Percentiles rank a stretch among this genome's conserved stretches.
Conservation (phyloP, 1,140 invertebrate genomes). For the Diorhabda sublineata region DNA sequence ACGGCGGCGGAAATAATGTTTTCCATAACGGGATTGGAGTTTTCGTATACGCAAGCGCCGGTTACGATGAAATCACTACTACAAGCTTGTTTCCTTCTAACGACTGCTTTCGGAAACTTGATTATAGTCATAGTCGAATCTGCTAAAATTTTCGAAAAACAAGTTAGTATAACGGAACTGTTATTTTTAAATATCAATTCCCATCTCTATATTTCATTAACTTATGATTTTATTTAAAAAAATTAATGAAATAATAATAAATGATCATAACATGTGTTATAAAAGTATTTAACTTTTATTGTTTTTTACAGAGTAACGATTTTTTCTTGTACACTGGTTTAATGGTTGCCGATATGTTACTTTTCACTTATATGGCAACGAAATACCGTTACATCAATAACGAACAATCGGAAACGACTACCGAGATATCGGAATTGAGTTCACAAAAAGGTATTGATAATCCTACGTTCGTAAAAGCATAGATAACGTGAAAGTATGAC, state of each 20-base stretch:
- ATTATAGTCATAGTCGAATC: conserved; percentile 80
- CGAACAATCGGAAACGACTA: background rate
- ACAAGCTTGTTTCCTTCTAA: conserved; percentile 84
- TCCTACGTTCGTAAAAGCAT: conserved; percentile 10
- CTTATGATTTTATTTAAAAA: conserved; percentile 20
- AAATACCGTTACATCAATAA: conserved; percentile 59
- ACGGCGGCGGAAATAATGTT: conserved; percentile 83
- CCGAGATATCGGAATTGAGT: background rate
- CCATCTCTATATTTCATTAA: background rate
- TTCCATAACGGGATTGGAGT: conserved; percentile 86
- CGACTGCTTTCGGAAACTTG: conserved; percentile 86
- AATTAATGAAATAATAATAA: conserved; percentile 38
- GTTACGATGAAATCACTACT: conserved; percentile 89
- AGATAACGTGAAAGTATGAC: background rate
- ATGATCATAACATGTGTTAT: background rate
- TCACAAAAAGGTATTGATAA: conserved; percentile 21
- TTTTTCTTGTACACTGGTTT: conserved; percentile 85
- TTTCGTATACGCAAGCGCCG: conserved; percentile 88
- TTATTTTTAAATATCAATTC: background rate
- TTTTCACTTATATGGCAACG: conserved; percentile 75
- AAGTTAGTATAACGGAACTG: conserved; percentile 49
- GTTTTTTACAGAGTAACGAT: conserved; percentile 64
- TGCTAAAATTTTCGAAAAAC: conserved; percentile 55
- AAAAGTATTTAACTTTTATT: background rate
- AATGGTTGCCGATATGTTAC: conserved; percentile 76